A percentile compares a stretch with the other conserved stretches of the same genome.
Evolutionary conservation across 2,888 invertebrate species (phyloP).

Genomic region (Parnassius orleans): DNA sequence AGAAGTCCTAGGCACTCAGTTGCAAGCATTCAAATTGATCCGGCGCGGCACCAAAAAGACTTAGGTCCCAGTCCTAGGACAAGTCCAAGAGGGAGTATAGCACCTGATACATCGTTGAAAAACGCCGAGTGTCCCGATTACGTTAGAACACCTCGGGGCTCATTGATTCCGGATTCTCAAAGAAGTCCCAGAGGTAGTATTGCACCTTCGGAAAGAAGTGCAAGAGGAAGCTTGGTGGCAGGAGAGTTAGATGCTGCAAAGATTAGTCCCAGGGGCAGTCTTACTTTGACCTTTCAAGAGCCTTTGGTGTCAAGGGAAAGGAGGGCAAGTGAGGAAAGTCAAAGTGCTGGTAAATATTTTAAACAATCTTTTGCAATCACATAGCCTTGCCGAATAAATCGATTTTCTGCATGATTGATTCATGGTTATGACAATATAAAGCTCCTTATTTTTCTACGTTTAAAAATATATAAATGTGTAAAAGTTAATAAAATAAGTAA

Average conservation of each 20-base stretch:
- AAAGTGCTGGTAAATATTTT: constrained; percentile 62
- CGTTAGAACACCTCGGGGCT: constrained; percentile 79
- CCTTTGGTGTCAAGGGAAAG: constrained; percentile 78
- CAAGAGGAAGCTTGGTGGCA: constrained; percentile 65
- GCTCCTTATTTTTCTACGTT: no score
- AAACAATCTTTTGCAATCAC: not conserved
- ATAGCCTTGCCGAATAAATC: not conserved
- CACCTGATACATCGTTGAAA: constrained; percentile 63
- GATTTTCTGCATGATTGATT: no score
- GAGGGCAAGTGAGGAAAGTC: constrained; percentile 82
- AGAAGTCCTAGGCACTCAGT: constrained; percentile 83
- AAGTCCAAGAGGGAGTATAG: constrained; percentile 82
- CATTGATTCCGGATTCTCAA: constrained; percentile 80
- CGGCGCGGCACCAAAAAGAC: constrained; percentile 68
- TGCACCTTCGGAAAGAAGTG: constrained; percentile 75
- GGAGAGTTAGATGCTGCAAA: constrained; percentile 61
- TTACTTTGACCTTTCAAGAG: constrained; percentile 83
- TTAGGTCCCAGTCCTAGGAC: constrained; percentile 76
- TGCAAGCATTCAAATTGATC: constrained; percentile 71
- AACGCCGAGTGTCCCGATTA: constrained; percentile 71
- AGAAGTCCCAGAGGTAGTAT: constrained; percentile 83
- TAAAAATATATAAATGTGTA: no score
- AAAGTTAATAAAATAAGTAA: no score
- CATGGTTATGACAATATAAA: no score
- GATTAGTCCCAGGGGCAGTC: constrained; percentile 80